These are phyloP conservation scores for Oreohelix idahoensis DNA, from an alignment of 1,140 invertebrate genomes.

Conservation along the genomic window DNA sequence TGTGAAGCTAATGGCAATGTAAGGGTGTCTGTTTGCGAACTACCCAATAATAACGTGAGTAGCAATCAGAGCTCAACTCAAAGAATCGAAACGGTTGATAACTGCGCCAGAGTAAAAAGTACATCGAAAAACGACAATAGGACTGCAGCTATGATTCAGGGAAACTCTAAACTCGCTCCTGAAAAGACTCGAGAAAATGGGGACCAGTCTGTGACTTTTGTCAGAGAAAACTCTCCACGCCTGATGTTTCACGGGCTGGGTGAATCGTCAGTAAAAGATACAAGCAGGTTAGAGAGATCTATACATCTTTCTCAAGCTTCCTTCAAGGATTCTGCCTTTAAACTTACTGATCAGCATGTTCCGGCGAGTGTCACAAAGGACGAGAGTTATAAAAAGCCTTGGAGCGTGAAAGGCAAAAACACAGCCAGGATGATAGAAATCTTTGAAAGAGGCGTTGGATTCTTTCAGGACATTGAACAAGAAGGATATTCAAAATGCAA, in stretches of 20 bases:
- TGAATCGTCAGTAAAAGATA: neutral
- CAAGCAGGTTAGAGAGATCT: neutral
- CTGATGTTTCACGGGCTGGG: neutral
- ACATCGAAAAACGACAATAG: neutral
- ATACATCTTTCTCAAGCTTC: neutral
- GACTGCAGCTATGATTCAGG: neutral
- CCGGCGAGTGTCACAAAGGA: neutral
- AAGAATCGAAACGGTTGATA: neutral
- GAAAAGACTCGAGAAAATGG: neutral
- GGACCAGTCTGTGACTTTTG: neutral
- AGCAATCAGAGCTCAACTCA: neutral
- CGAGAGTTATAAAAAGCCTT: neutral
- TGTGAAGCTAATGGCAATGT: neutral
- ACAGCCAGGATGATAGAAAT: conserved; percentile 19
- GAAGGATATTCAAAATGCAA: neutral
- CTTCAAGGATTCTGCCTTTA: neutral
- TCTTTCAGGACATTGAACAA: neutral
- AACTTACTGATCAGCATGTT: neutral
- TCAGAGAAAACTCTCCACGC: neutral
- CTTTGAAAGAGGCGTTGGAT: conserved; percentile 4
- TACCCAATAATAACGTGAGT: neutral
- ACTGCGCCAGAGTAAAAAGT: neutral
- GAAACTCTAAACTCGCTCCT: neutral
- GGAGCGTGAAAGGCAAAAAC: neutral
- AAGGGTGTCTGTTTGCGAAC: neutral